These are phyloP conservation scores for Brachionus paranguensis DNA, from an alignment of 1,140 invertebrate genomes.

Conservation along the genomic window DNA sequence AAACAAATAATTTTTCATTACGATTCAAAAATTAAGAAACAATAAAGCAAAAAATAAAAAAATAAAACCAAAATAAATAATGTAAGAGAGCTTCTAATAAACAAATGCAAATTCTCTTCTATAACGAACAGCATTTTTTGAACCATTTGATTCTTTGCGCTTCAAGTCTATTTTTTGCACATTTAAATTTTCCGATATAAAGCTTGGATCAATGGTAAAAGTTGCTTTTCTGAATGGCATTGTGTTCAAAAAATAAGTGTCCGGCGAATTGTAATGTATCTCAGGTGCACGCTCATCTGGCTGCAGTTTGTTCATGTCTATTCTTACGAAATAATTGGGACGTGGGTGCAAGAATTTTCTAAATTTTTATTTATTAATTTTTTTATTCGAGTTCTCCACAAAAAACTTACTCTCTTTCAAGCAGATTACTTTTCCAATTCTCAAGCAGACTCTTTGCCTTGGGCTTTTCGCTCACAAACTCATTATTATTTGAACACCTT, in stretches of 20 bases:
- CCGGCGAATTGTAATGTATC: slow-evolving; percentile 37
- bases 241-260: slow-evolving; percentile 36
- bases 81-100: not conserved
- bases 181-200: slow-evolving; percentile 37
- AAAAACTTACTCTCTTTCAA: slow-evolving; percentile 5
- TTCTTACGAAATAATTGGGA: slow-evolving; percentile 32
- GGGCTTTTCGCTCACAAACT: not conserved
- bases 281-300: not conserved
- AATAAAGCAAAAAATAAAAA: not conserved
- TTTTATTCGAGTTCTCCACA: not conserved
- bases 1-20: not conserved
- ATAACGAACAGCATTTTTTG: not conserved
- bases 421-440: slow-evolving; percentile 25
- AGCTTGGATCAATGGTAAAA: slow-evolving; percentile 30
- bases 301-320: slow-evolving; percentile 9
- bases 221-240: not conserved
- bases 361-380: not conserved
- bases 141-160: not conserved
- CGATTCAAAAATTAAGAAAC: not conserved
- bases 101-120: slow-evolving; percentile 36
- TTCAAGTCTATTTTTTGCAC: slow-evolving; percentile 22
- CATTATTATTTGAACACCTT: not conserved
- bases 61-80: not conserved
- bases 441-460: not conserved
- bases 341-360: slow-evolving; percentile 12